Evolutionary conservation across 2,888 invertebrate species (phyloP).

Genomic region (Polyommatus iphigenia): DNA sequence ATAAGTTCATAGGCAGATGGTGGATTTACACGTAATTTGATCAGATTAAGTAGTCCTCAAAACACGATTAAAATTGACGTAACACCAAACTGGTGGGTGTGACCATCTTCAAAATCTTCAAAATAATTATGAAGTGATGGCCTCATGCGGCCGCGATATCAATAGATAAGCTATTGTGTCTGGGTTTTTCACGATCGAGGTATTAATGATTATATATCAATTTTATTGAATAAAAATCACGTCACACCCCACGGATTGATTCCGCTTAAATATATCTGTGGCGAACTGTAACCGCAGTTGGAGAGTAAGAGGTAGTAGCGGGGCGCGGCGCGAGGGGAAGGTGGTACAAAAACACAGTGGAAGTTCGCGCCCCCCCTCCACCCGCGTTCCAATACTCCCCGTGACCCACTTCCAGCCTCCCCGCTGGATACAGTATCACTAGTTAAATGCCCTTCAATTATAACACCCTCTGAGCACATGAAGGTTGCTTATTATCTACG

Average conservation of each 20-base stretch:
- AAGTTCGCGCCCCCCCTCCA: slow-evolving; percentile 52
- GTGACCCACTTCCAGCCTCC: slow-evolving; percentile 59
- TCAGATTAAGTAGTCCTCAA: no score
- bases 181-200: no score
- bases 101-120: no score
- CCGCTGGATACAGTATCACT: slow-evolving; percentile 46
- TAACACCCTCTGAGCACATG: slow-evolving; percentile 24
- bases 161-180: no score
- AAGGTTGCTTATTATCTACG: slow-evolving; percentile 13
- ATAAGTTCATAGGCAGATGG: no score
- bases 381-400: slow-evolving; percentile 44
- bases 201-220: neutral
- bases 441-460: slow-evolving; percentile 45
- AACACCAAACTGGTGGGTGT: no score
- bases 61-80: no score
- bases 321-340: slow-evolving; percentile 56
- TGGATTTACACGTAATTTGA: no score
- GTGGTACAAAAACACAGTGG: slow-evolving; percentile 62
- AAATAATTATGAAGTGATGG: no score
- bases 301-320: slow-evolving; percentile 28
- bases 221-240: neutral
- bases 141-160: no score
- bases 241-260: slow-evolving; percentile 35
- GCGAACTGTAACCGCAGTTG: slow-evolving; percentile 18
- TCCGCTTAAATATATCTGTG: slow-evolving; percentile 34